A percentile compares a stretch with the other conserved stretches of the same genome.
These are phyloP conservation scores for Takifugu rubripes DNA, from an alignment of 2,797 vertebrate genomes.

Conservation along the genomic window DNA sequence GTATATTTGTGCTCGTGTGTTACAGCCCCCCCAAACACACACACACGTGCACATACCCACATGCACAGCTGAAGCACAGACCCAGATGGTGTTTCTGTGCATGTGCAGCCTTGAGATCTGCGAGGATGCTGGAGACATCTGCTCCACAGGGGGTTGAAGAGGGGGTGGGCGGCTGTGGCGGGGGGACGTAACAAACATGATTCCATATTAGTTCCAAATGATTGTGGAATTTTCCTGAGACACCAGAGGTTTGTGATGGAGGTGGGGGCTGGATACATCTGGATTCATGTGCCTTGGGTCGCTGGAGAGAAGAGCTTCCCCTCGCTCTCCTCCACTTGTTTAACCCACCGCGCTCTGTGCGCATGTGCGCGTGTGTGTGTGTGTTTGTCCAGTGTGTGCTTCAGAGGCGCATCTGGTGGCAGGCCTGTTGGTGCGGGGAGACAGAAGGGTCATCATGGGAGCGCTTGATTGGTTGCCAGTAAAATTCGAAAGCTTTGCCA, in stretches of 20 bases:
- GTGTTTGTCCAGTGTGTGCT: constrained; percentile 32
- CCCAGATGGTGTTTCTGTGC: constrained; percentile 79
- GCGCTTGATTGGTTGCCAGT: constrained; percentile 77
- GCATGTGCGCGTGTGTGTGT: constrained; percentile 15
- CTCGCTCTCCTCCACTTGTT: constrained; percentile 50
- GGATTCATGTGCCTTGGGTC: constrained; percentile 52
- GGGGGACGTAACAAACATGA: constrained; percentile 58
- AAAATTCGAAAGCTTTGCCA: constrained; percentile 66
- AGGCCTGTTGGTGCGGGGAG: constrained; percentile 76
- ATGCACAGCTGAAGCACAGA: constrained; percentile 65
- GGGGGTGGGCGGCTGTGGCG: constrained; percentile 9
- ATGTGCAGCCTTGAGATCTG: constrained; percentile 73
- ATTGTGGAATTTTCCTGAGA: constrained; percentile 61
- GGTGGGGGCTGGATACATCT: constrained; percentile 28
- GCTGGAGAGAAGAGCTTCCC: constrained; percentile 41
- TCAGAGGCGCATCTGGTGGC: constrained; percentile 76
- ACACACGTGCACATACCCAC: constrained; percentile 34
- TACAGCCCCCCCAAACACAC: constrained; percentile 30
- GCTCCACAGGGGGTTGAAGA: constrained; percentile 65
- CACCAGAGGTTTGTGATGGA: constrained; percentile 49
- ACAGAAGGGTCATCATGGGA: constrained; percentile 77
- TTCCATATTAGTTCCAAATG: constrained; percentile 72
- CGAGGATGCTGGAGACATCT: constrained; percentile 77
- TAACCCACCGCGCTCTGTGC: constrained; percentile 42
- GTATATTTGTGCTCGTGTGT: constrained; percentile 36